These are phyloP conservation scores for Teleogryllus oceanicus DNA, from an alignment of 2,888 invertebrate species.

Conservation along the genomic window DNA sequence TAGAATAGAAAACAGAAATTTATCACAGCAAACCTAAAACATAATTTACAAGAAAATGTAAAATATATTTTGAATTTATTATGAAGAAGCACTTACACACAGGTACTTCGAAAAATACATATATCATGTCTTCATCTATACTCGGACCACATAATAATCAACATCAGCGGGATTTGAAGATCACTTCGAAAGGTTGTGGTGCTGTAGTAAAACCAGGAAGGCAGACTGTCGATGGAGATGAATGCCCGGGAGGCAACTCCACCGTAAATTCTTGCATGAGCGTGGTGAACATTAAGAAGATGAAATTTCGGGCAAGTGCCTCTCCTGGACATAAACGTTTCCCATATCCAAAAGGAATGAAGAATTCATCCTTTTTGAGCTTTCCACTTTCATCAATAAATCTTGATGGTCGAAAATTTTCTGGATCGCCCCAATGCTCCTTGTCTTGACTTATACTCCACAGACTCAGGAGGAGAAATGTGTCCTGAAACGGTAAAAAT, in stretches of 20 bases:
- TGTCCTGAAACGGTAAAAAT: too few relatives aligned
- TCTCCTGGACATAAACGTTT: slow-evolving; percentile 39
- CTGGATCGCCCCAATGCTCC: slow-evolving; percentile 39
- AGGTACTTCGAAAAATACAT: too few relatives aligned
- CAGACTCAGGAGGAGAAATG: slow-evolving; percentile 33
- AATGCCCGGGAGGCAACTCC: slow-evolving; percentile 33
- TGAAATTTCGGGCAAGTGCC: slow-evolving; percentile 35
- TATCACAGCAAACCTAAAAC: too few relatives aligned
- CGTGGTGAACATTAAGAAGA: slow-evolving; percentile 38
- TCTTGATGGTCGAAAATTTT: slow-evolving; percentile 39
- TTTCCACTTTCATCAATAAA: slow-evolving; percentile 37
- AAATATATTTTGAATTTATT: too few relatives aligned
- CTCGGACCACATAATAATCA: too few relatives aligned
- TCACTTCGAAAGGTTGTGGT: slow-evolving; percentile 34
- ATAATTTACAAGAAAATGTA: too few relatives aligned
- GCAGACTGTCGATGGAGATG: slow-evolving; percentile 33
- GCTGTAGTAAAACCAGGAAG: slow-evolving; percentile 36
- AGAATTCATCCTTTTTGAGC: slow-evolving; percentile 35
- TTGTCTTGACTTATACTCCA: slow-evolving; percentile 36
- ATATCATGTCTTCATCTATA: too few relatives aligned
- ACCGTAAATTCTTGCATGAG: slow-evolving; percentile 38
- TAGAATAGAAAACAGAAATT: too few relatives aligned
- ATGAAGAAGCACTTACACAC: too few relatives aligned
- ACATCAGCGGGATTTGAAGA: background rate
- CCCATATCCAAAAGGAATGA: slow-evolving; percentile 39